Evolutionary conservation across 2,797 vertebrate species (phyloP), one percentile per base, ranked within the genome.

Genomic region (Danionella dracula): DNA sequence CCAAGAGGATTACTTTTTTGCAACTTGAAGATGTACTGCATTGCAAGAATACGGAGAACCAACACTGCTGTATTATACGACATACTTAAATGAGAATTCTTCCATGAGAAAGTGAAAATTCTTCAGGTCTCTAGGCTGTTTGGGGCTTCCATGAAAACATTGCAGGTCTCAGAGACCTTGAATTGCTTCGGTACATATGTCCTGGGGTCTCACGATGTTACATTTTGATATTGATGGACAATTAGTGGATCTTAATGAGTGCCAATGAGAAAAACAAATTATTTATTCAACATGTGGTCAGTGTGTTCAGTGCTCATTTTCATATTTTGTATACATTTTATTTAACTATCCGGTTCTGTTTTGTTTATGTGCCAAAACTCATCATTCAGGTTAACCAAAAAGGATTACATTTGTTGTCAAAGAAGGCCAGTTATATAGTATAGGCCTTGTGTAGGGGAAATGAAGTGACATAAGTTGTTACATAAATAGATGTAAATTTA

Each of bases 41-140:
- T 79, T 83, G 74, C 78, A 70, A 72, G 78, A 70, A 80, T 70
- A 69, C 32, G 66, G 71, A 73, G 55, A 62, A 60, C 68, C 71
- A 62, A 59, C 70, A 74, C 74, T 65, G 81, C 80, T 63, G 76
- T 96, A 94, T 91, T 91, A 95, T 95, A 94, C 80, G 83, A 86
- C 92, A 90, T 85, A 88, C 90, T 83, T 85, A 85, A 73, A 35
- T 71, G 64, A 71, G 73, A 72, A 71, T 79, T 75, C 79, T 76
- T 75, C 68, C 41, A 69, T 51, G 61, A 68, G 74, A 58, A 70
- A 46, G 63, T 79, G 80, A 76, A 66, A 65, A 61, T 68, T 77
- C 68, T 68, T 76, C 66, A 68, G 67, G 50, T 66, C 55, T 55
- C 57, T 61, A 50, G 56, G 72, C 31, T 44, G 78, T 80, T 79